Percentiles rank a stretch among this genome's conserved stretches.
phyloP scores from a whole-genome alignment of 2,113 vertebrate species.

The Brevimyrus niger region DNA sequence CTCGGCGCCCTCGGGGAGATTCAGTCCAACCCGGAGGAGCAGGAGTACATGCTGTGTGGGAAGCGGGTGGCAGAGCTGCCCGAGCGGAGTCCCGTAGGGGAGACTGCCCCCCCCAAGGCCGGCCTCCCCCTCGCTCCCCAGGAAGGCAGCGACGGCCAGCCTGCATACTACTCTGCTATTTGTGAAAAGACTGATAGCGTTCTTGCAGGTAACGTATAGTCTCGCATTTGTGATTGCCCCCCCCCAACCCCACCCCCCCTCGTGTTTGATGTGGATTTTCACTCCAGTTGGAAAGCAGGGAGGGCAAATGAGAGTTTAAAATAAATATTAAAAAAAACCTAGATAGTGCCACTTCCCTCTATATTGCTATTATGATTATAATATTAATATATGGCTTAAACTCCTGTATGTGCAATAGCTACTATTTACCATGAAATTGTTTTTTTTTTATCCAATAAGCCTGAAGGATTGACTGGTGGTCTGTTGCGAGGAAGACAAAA shows the following conservation, averaged over 20 bases:
- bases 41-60: conserved; percentile 54
- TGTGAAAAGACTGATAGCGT: conserved; percentile 72
- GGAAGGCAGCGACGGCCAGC: conserved; percentile 44
- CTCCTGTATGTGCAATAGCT: conserved; percentile 58
- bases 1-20: conserved; percentile 39
- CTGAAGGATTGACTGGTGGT: conserved; percentile 49
- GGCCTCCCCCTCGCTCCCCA: conserved; percentile 30
- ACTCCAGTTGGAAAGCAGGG: conserved; percentile 48
- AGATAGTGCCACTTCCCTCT: conserved; percentile 61
- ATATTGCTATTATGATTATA: conserved; percentile 49
- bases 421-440: conserved; percentile 62
- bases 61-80: conserved; percentile 38
- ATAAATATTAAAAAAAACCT: conserved; percentile 48
- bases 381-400: conserved; percentile 59
- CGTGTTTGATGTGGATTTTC: conserved; percentile 49
- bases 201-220: conserved; percentile 77
- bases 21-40: conserved; percentile 40
- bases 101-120: conserved; percentile 41
- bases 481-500: conserved; percentile 46
- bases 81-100: conserved; percentile 25
- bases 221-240: conserved; percentile 60
- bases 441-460: conserved; percentile 52
- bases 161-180: conserved; percentile 63
- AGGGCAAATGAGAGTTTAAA: conserved; percentile 15
- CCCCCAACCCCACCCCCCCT: conserved; percentile 36